Evolutionary conservation across 2,888 invertebrate genomes (phyloP).

Genomic region (Apodemia zela): DNA sequence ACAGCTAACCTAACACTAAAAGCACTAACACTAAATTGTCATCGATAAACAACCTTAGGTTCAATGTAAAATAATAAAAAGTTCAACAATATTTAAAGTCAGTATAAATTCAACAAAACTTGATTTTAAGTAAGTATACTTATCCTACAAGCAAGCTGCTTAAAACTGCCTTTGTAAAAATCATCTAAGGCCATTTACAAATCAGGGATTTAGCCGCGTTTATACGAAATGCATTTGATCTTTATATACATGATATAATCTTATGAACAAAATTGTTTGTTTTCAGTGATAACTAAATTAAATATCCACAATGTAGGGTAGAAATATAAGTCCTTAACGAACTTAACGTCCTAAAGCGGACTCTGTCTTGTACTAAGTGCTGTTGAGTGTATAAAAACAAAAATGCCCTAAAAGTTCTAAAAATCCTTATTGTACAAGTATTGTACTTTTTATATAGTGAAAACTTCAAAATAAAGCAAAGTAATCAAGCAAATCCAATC

Average conservation of each 20-base stretch:
- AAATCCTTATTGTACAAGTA: too few relatives aligned
- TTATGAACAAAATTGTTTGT: neutral
- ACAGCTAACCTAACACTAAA: conserved; percentile 37
- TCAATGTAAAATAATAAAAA: conserved; percentile 46
- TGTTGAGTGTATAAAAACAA: too few relatives aligned
- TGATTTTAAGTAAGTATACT: conserved; percentile 33
- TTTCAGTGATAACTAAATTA: too few relatives aligned
- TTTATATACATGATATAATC: neutral
- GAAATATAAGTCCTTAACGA: too few relatives aligned
- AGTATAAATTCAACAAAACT: conserved; percentile 52
- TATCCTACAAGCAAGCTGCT: conserved; percentile 37
- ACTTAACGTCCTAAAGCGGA: too few relatives aligned
- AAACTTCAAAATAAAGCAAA: too few relatives aligned
- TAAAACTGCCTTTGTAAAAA: conserved; percentile 32
- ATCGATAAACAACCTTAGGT: conserved; percentile 47
- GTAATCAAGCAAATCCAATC: too few relatives aligned
- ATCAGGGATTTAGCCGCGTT: neutral
- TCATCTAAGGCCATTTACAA: conserved; percentile 11
- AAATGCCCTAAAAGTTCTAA: too few relatives aligned
- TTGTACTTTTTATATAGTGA: too few relatives aligned
- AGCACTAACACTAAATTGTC: conserved; percentile 37
- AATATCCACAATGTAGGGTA: too few relatives aligned
- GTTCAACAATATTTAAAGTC: conserved; percentile 67
- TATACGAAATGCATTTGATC: neutral
- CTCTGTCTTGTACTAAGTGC: too few relatives aligned